Evolutionary conservation across 2,113 vertebrate species (phyloP).

Genomic region (Mirza zaza): DNA sequence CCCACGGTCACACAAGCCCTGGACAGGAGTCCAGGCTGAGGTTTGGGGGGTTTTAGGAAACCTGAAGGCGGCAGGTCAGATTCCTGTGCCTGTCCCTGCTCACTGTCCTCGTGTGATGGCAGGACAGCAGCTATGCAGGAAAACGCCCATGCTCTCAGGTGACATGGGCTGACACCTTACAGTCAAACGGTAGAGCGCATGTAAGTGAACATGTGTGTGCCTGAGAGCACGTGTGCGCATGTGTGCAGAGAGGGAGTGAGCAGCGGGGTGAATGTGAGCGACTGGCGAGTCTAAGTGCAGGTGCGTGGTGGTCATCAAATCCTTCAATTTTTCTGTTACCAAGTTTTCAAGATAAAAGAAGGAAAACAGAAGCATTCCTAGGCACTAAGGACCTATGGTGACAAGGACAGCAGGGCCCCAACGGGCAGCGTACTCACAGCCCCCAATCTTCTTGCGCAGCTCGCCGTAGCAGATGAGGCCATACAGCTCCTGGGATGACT

Average conservation of each 20-base stretch:
- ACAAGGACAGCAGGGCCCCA: not conserved
- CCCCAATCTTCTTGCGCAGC: conserved; percentile 97
- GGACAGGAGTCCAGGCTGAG: rapidly evolving
- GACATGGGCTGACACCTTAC: not conserved
- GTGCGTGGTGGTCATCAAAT: not conserved
- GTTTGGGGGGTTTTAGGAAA: too few species aligned
- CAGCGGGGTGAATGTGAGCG: rapidly evolving
- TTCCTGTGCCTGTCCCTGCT: not conserved
- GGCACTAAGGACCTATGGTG: not conserved
- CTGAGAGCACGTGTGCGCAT: not conserved
- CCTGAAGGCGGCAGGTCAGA: not conserved
- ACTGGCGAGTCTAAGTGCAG: not conserved
- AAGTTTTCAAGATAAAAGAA: not conserved
- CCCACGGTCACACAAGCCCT: not conserved
- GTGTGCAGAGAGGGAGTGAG: too few species aligned
- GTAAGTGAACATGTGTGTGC: not conserved
- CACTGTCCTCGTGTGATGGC: not conserved
- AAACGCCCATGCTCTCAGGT: not conserved
- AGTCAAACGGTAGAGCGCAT: not conserved
- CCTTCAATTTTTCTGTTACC: not conserved
- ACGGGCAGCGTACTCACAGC: conserved; percentile 89
- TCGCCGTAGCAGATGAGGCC: conserved; percentile 99
- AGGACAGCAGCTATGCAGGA: rapidly evolving
- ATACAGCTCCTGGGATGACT: conserved; percentile 98
- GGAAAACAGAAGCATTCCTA: not conserved